Conservation (phyloP, 2,888 invertebrate genomes). For the Hylaea fasciaria region DNA sequence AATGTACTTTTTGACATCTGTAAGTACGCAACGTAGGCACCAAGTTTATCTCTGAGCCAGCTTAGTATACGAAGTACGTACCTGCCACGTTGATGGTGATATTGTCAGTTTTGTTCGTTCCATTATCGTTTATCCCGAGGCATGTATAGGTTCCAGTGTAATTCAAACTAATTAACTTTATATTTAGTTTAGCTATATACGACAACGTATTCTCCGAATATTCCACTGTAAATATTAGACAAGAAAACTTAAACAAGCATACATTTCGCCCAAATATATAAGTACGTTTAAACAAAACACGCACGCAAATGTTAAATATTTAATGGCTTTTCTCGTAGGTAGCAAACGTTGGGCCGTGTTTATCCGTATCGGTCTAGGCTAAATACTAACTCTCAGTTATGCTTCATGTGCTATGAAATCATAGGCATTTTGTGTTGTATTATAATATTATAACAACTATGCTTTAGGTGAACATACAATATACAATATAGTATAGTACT, state of each 20-base stretch:
- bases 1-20: too few species aligned
- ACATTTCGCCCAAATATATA: constrained; percentile 11
- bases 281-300: background rate
- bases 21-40: too few species aligned
- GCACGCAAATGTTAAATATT: too few species aligned
- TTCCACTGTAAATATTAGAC: constrained; percentile 50
- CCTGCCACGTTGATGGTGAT: constrained; percentile 62
- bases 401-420: too few species aligned
- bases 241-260: constrained; percentile 11
- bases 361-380: too few species aligned
- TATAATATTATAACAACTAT: too few species aligned
- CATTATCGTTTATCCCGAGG: constrained; percentile 49
- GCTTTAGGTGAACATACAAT: too few species aligned
- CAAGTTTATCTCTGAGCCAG: too few species aligned
- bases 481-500: too few species aligned
- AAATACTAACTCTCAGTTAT: too few species aligned
- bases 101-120: constrained; percentile 41
- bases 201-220: constrained; percentile 55
- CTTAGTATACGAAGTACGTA: constrained; percentile 40
- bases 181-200: constrained; percentile 59
- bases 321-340: background rate
- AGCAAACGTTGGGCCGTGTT: too few species aligned
- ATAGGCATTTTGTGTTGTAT: too few species aligned
- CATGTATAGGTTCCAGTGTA: constrained; percentile 67
- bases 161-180: constrained; percentile 53